Percentiles rank a stretch among this genome's conserved stretches.
These are phyloP conservation scores for Apolygus lucorum DNA, from an alignment of 1,140 invertebrate species.

Conservation along the genomic window DNA sequence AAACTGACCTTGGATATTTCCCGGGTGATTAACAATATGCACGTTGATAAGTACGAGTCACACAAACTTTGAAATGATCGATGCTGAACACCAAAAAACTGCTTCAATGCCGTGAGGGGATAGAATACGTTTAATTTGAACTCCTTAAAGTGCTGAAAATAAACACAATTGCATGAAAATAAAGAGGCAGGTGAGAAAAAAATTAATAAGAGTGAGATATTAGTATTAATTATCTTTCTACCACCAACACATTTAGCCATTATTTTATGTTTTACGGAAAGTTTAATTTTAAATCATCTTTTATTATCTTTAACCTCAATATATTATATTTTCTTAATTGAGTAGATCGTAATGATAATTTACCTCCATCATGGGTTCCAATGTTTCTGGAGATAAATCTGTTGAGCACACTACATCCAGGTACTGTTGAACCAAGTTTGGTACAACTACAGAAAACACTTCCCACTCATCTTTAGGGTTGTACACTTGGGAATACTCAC, in stretches of 20 bases:
- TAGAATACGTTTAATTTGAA: neutral
- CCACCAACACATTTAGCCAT: neutral
- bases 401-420: neutral
- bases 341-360: neutral
- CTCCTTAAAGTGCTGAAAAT: neutral
- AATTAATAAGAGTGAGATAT: neutral
- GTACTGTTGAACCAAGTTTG: neutral
- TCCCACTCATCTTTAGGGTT: constrained; percentile 19
- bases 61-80: no score
- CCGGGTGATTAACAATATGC: no score
- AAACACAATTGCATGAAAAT: neutral
- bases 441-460: neutral
- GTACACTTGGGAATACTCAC: neutral
- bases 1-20: no score
- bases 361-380: neutral
- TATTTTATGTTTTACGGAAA: neutral
- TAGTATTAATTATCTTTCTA: no score
- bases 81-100: neutral
- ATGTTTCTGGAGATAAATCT: neutral
- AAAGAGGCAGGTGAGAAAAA: neutral
- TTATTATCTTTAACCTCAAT: neutral
- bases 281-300: neutral
- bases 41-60: no score
- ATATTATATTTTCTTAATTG: neutral
- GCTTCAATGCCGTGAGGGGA: neutral